Base-by-base conservation (phyloP, 2,113 vertebrate genomes). In the Opisthocomus hoazin region DNA sequence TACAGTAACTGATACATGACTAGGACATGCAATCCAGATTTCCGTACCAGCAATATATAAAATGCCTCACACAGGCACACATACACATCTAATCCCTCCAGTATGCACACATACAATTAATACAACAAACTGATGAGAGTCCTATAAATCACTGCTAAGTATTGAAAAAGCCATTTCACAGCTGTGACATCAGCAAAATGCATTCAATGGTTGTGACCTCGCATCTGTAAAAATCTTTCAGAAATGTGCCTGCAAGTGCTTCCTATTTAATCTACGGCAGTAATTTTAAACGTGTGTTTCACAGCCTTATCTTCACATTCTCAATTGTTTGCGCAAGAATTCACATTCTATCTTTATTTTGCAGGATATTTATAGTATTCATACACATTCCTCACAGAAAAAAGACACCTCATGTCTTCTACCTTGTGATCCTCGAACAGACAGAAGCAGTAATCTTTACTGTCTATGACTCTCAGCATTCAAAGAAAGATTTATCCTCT, bases 131-230 rank as follows among this genome's bases (percentile, higher is more conserved):
- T 68, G 45, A 78, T 76, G 46, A 86, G 86, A 66, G 65, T 88
- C 69, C 61, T 76, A 57, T 84, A 94, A 92, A 96, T 94, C 90
- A 94, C 37, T 66, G 51, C 48, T 74, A 83, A 68, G 46, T 94
- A 94, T 69, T 91, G 75, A 93, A 96, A 95, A 93, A 91, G 77
- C 77, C 3, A 65, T 93, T 79, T 58, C 71, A 46, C 43, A 88
- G 90, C 73, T 90, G 83, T 97, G 96, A 97, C 92, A 94, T 94
- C 96, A 96, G 86, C 95, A 93, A 83, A 96, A 95, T 48, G 34
- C 54, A 83, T 77, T 78, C 66, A 87, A 39, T 64, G 51, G 27
- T 17, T 91, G 68, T 89, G 91, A 95, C 89, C 82, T 91, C 15
- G 7, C 46, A 90, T 88, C 58, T 70, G 93, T 48, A 95, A 93